A percentile compares a stretch with the other conserved stretches of the same genome.
These are phyloP conservation scores for Turritopsis rubra DNA, from an alignment of 30 jellyfish, hydroid and myxozoan species.

Conservation along the genomic window DNA sequence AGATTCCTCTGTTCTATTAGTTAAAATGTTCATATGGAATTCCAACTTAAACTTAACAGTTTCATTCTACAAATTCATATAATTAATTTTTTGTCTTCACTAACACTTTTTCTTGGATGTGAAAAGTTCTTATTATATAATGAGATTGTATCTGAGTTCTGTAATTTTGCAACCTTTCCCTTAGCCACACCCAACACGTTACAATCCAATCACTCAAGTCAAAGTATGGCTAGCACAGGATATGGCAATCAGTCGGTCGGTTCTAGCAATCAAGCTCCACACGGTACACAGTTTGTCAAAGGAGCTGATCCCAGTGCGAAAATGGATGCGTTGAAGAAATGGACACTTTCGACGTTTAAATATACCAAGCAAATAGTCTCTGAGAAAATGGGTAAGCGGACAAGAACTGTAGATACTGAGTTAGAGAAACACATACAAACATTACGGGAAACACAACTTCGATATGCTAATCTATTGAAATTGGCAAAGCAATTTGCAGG, in stretches of 20 bases:
- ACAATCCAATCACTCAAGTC: slow-evolving; percentile 15
- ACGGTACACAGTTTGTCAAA: slow-evolving; percentile 29
- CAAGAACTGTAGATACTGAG: slow-evolving; percentile 97
- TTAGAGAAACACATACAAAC: slow-evolving; percentile 82
- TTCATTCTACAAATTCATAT: no score
- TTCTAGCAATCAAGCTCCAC: slow-evolving; percentile 46
- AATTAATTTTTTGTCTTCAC: no score
- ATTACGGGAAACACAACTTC: slow-evolving; percentile 83
- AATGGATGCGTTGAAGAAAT: slow-evolving; percentile 83
- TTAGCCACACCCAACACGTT: slow-evolving; percentile 27
- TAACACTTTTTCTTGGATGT: no score
- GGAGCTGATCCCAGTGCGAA: slow-evolving; percentile 93
- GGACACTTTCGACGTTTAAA: slow-evolving; percentile 96
- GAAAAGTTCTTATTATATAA: neutral
- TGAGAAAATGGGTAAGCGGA: slow-evolving; percentile 92
- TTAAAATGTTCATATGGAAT: no score
- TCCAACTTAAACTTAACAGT: no score
- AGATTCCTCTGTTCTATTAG: no score
- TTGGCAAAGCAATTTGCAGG: slow-evolving; percentile 77
- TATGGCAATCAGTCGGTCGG: slow-evolving; percentile 64
- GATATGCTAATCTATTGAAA: slow-evolving; percentile 73
- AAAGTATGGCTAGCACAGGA: slow-evolving; percentile 21
- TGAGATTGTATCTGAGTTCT: neutral
- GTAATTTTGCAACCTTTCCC: neutral
- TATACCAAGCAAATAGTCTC: slow-evolving; percentile 94